Base-by-base conservation (phyloP, 2,888 invertebrate species). In the Parasteatoda lunata region DNA sequence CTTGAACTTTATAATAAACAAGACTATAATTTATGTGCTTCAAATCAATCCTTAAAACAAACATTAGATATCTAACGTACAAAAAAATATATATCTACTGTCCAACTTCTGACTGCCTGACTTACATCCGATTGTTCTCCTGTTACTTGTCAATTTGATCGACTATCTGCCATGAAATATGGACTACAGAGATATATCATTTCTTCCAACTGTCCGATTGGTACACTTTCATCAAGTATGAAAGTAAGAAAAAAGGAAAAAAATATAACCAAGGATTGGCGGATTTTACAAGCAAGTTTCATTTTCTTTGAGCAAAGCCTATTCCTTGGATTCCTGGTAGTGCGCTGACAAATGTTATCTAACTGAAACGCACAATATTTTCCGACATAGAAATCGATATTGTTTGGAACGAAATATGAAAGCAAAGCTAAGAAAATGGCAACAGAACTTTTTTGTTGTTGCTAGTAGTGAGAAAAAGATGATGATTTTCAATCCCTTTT, bases 401-500 rank as follows among this genome's bases (percentile, higher is more conserved):
- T 70, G 51, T 80, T 48, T 49, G 72, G 72, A 64, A 72, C 51
- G 52, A 45, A 80, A 72, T 66, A 49, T 64, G 8, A 65, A 30
- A 30, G 13, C n/a, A 13, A 13, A 8, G n/a, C 13, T 9, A 9
- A 70, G n/a, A 49, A 9, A 49, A 30, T n/a, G 13, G 70, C 7
- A 48, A 48, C 30, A 65, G 52, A 72, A 65, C 65, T 66, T 65
- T 65, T 65, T 52, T n/a, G n/a, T 45, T 48, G 59, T 59, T 71
- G 70, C 51, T 68, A 15, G 49, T 30, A 65, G 80, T 68, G 80
- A 54, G 78, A 47, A 30, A 72, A 72, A 80, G 80, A 80, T 73
- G 80, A 80, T 80, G 80, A 80, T 80, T 80, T 72, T 72, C 80
- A 80, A 80, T 80, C 72, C 72, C 64, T 80, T 80, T 80, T 72